These are phyloP conservation scores for Drosophila meridiana DNA, from an alignment of 2,888 invertebrate genomes.

Conservation along the genomic window DNA sequence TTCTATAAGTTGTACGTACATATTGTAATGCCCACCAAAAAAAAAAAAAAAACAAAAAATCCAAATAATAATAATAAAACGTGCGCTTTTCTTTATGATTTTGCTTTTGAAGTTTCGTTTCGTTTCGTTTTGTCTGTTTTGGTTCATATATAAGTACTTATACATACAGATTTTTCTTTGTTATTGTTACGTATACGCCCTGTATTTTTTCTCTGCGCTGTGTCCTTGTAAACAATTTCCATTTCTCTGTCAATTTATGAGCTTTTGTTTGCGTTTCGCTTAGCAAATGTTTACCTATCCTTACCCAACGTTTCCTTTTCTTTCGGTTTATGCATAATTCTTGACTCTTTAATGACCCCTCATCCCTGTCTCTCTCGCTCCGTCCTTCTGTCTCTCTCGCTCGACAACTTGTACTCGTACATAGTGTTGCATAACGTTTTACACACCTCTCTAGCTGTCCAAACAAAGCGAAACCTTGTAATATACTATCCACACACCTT, in stretches of 20 bases:
- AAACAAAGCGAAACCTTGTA: conserved; percentile 46
- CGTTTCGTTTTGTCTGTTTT: conserved; percentile 11
- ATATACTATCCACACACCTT: conserved; percentile 32
- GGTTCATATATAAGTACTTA: conserved; percentile 3
- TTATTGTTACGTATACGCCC: conserved; percentile 64
- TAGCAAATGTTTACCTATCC: conserved; percentile 74
- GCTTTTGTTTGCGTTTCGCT: conserved; percentile 78
- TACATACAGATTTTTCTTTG: conserved; percentile 16
- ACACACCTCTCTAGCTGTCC: conserved; percentile 41
- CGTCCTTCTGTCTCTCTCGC: conserved; percentile 9
- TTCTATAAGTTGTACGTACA: conserved; percentile 56
- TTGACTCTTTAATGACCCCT: conserved; percentile 63
- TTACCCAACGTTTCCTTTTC: conserved; percentile 20
- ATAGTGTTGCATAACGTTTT: conserved; percentile 48
- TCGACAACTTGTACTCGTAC: conserved; percentile 34
- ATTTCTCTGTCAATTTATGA: conserved; percentile 71
- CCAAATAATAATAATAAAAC: conserved; percentile 31
- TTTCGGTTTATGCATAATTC: conserved; percentile 65
- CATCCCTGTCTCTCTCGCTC: background rate
- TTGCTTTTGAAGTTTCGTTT: conserved; percentile 29
- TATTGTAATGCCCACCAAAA: conserved; percentile 53
- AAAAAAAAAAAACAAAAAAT: conserved; percentile 1
- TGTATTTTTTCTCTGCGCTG: conserved; percentile 51
- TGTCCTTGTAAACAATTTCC: conserved; percentile 70
- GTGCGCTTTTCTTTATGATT: conserved; percentile 61